These are phyloP conservation scores for Agriotes lineatus DNA, from an alignment of 2,888 invertebrate species.

Conservation along the genomic window DNA sequence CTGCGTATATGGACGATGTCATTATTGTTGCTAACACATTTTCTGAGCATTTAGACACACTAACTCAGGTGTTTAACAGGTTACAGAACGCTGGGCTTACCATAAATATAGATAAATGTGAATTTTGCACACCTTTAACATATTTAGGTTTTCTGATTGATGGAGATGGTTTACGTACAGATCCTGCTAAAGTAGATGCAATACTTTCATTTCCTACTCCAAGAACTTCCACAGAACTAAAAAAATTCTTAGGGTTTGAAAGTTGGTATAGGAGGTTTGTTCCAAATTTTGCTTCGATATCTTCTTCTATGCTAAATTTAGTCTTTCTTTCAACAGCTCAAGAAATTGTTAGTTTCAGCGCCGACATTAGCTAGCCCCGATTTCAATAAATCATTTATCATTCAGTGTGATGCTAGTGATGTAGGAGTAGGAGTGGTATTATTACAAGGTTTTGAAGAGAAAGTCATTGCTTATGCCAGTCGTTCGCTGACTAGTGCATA, in stretches of 20 bases:
- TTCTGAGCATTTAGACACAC: neutral
- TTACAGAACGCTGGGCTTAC: conserved; percentile 47
- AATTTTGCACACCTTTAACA: conserved; percentile 36
- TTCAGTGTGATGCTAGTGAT: conserved; percentile 51
- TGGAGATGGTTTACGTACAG: conserved; percentile 47
- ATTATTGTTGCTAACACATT: conserved; percentile 37
- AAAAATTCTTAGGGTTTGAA: conserved; percentile 5
- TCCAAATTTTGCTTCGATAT: conserved; percentile 35
- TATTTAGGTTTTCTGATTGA: conserved; percentile 53
- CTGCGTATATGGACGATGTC: conserved; percentile 46
- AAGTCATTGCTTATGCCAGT: too few species aligned
- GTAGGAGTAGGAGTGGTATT: neutral
- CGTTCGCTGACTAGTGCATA: neutral
- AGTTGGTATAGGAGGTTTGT: conserved; percentile 53
- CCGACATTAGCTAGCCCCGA: conserved; percentile 48
- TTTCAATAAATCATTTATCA: conserved; percentile 48
- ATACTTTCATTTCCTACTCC: conserved; percentile 14
- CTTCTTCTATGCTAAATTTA: too few species aligned
- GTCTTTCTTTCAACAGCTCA: too few species aligned
- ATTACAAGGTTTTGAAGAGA: neutral
- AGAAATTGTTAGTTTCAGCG: too few species aligned
- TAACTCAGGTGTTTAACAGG: neutral
- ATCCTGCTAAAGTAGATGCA: conserved; percentile 52
- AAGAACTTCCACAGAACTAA: neutral
- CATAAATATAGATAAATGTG: conserved; percentile 23